A percentile compares a stretch with the other conserved stretches of the same genome.
Conservation (phyloP, 2,113 vertebrate genomes). For the Erpornis zantholeuca region DNA sequence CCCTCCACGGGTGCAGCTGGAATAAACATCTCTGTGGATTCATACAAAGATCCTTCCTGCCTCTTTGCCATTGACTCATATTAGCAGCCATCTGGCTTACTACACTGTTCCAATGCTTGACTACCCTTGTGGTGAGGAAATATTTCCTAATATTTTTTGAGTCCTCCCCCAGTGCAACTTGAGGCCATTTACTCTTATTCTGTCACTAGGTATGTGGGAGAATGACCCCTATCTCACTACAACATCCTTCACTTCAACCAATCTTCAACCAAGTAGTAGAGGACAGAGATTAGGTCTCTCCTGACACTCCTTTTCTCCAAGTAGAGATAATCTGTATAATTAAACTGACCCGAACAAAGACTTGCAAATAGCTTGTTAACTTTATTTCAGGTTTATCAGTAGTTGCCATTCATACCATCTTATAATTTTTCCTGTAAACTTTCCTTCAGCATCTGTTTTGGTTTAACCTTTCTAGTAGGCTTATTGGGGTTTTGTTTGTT, state of each 20-base stretch:
- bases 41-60: too few relatives aligned
- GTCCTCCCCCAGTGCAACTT: neutral
- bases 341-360: neutral
- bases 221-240: neutral
- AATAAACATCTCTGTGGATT: too few relatives aligned
- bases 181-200: neutral
- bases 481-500: neutral
- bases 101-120: neutral
- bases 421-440: neutral
- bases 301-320: neutral
- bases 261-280: too few relatives aligned
- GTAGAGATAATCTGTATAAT: neutral
- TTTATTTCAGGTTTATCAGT: neutral
- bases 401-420: neutral
- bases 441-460: neutral
- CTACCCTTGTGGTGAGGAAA: neutral
- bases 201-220: rapidly evolving
- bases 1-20: too few relatives aligned
- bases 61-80: too few relatives aligned
- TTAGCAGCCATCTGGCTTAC: too few relatives aligned
- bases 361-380: neutral
- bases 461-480: neutral
- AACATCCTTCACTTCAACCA: neutral
- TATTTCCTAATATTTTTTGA: neutral
- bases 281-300: neutral